phyloP scores from a whole-genome alignment of 2,113 vertebrate genomes.

The Megaceryle maxima region DNA sequence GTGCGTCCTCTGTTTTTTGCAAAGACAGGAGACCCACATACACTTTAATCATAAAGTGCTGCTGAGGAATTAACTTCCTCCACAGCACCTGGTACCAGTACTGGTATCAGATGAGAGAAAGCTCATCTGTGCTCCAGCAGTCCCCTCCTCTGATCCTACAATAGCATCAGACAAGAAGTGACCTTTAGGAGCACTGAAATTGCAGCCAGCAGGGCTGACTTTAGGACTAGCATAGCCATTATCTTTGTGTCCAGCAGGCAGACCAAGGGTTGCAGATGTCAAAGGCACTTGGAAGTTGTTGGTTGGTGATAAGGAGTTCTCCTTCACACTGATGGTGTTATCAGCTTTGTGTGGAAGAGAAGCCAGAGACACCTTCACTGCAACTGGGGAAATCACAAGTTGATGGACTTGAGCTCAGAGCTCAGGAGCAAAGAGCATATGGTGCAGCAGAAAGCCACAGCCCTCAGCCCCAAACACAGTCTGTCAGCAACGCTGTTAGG shows the following conservation, averaged over 20 bases:
- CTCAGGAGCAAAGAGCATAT: neutral
- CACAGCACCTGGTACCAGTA: neutral
- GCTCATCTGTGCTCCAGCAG: neutral
- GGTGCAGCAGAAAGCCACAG: neutral
- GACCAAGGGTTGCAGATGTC: neutral
- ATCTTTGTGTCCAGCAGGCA: neutral
- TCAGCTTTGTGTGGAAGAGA: neutral
- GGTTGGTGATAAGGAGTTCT: neutral
- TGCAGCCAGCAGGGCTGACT: neutral
- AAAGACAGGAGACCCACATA: neutral
- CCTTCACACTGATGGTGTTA: neutral
- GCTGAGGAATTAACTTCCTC: neutral
- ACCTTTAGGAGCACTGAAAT: neutral
- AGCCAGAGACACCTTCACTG: neutral
- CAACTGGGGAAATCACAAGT: neutral
- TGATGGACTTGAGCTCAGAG: neutral
- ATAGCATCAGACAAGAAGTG: neutral
- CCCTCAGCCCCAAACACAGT: neutral
- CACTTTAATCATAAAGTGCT: neutral
- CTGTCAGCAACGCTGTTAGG: neutral
- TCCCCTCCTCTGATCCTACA: neutral
- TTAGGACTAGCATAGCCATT: neutral
- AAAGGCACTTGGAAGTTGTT: neutral
- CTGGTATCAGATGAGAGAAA: neutral
- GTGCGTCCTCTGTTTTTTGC: neutral